Evolutionary conservation across 2,113 vertebrate genomes (phyloP).

Genomic region (Cephalopterus ornatus): DNA sequence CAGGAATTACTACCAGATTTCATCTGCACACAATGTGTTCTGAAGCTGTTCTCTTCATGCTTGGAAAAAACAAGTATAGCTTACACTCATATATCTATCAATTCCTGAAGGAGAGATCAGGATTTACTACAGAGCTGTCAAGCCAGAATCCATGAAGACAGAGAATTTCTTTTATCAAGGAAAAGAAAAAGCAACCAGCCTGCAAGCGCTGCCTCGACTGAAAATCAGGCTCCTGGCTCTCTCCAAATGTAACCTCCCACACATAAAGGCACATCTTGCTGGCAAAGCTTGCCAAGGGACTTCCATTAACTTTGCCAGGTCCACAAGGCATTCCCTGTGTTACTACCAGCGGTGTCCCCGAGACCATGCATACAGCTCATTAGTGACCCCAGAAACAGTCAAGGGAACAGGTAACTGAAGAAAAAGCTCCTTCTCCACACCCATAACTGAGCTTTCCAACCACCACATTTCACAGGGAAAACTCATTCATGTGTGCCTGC

Average conservation of each 20-base stretch:
- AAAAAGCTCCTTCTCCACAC: not conserved
- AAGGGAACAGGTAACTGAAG: not conserved
- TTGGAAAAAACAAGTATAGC: slow-evolving; percentile 3
- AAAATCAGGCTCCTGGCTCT: not conserved
- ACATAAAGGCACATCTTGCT: not conserved
- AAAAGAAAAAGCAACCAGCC: not conserved
- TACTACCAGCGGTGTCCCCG: not conserved
- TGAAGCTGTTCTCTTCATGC: not conserved
- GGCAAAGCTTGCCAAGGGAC: slow-evolving; percentile 8
- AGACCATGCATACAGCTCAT: not conserved
- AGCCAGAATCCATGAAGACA: slow-evolving; percentile 15
- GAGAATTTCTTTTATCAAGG: not conserved
- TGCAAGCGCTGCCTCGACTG: not conserved
- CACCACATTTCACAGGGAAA: not conserved
- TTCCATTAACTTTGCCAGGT: not conserved
- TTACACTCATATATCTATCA: slow-evolving; percentile 33
- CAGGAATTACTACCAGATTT: not conserved
- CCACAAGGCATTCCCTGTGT: accelerated
- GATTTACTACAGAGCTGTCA: slow-evolving; percentile 16
- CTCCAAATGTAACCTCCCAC: not conserved
- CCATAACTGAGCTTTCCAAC: not conserved
- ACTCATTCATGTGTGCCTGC: not conserved
- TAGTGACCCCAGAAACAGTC: not conserved
- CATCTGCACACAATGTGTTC: not conserved
- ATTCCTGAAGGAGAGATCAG: slow-evolving; percentile 10